Evolutionary conservation across 2,113 vertebrate genomes (phyloP).

Genomic region (Cygnus buccinator): DNA sequence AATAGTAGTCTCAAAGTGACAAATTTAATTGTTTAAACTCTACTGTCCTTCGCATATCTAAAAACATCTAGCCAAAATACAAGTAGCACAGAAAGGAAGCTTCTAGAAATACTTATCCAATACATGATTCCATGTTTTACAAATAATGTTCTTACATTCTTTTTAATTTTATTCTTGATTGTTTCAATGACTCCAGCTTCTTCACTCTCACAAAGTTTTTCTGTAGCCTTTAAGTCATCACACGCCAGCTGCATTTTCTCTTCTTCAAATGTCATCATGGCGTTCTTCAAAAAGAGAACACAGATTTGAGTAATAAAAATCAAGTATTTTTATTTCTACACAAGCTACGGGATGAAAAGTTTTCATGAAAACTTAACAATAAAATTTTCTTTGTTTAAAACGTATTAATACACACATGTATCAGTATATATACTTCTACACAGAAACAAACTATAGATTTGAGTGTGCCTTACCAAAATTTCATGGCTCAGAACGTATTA

Average conservation of each 20-base stretch:
- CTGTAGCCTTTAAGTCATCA: slow-evolving; percentile 94
- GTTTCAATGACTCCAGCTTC: slow-evolving; percentile 96
- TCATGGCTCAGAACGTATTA: background rate
- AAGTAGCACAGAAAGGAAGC: background rate
- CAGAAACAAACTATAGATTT: background rate
- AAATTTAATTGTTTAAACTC: background rate
- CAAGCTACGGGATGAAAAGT: background rate
- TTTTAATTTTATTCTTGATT: slow-evolving; percentile 97
- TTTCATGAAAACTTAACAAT: background rate
- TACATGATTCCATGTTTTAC: background rate
- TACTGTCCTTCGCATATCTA: background rate
- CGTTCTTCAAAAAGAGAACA: slow-evolving; percentile 82
- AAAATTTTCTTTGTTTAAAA: background rate
- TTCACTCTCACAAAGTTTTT: slow-evolving; percentile 96
- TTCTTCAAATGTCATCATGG: slow-evolving; percentile 99
- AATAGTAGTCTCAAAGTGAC: background rate
- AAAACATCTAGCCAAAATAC: background rate
- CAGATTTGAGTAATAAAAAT: background rate
- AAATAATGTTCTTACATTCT: slow-evolving; percentile 85
- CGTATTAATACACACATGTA: background rate
- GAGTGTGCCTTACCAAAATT: background rate
- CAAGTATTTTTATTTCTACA: background rate
- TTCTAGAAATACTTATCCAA: background rate
- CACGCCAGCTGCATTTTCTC: slow-evolving; percentile 98
- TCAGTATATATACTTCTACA: background rate